A percentile compares a stretch with the other conserved stretches of the same genome.
Conservation (phyloP, 2,113 vertebrate genomes). For the Epinephelus moara region DNA sequence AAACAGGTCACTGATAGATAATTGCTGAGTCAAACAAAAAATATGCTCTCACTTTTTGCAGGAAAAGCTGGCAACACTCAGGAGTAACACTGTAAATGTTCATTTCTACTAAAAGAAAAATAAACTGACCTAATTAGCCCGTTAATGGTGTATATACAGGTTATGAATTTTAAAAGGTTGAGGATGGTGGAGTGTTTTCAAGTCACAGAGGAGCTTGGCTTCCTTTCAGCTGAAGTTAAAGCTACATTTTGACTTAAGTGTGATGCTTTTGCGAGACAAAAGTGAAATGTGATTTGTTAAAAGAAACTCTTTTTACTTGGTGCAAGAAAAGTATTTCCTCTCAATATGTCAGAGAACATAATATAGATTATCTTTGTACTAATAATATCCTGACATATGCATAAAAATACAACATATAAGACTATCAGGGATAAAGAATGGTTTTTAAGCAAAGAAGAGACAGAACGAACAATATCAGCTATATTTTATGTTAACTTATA, state of each 20-base stretch:
- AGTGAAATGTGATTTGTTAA: neutral
- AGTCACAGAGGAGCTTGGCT: neutral
- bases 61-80: neutral
- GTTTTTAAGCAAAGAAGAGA: neutral
- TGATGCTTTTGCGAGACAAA: neutral
- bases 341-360: neutral
- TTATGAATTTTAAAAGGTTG: neutral
- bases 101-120: neutral
- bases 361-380: neutral
- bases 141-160: constrained; percentile 2
- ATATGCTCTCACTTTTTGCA: neutral
- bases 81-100: neutral
- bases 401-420: neutral
- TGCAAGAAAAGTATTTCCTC: neutral
- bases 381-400: neutral
- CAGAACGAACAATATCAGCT: neutral
- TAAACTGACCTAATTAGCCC: neutral
- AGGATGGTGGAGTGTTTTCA: neutral
- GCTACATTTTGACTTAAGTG: neutral
- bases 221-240: neutral
- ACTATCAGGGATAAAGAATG: neutral
- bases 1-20: constrained; percentile 26
- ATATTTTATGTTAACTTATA: too few relatives aligned
- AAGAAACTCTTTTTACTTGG: neutral
- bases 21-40: neutral